phyloP scores from a whole-genome alignment of 2,113 vertebrate species.

The Elgaria multicarinata region DNA sequence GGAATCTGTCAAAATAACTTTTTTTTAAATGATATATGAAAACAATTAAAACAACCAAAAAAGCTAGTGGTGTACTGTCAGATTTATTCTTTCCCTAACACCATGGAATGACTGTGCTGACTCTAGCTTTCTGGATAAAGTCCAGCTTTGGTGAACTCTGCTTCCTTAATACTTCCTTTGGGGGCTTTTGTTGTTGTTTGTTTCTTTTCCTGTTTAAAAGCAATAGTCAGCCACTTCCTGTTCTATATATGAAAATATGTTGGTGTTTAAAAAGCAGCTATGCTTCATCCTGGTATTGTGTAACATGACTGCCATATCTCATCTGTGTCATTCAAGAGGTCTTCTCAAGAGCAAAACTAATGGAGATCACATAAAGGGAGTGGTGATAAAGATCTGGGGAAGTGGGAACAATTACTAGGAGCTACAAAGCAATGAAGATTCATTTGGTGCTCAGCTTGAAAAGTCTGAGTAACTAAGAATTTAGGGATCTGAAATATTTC shows the following conservation, averaged over 20 bases:
- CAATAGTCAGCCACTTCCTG: neutral
- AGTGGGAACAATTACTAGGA: neutral
- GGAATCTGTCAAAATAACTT: constrained; percentile 54
- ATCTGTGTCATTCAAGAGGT: neutral
- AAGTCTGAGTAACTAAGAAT: neutral
- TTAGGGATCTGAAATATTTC: neutral
- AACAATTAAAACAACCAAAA: constrained; percentile 60
- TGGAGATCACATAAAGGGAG: neutral
- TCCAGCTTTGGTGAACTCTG: constrained; percentile 4
- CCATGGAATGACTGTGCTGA: neutral
- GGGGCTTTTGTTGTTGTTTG: neutral
- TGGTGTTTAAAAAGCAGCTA: neutral
- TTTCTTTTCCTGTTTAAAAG: constrained; percentile 4
- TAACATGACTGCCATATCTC: neutral
- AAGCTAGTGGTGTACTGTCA: constrained; percentile 45
- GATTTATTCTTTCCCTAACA: constrained; percentile 3
- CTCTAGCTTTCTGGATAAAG: constrained; percentile 10
- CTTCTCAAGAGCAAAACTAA: neutral
- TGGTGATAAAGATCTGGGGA: neutral
- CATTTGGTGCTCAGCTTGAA: neutral
- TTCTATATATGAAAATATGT: neutral
- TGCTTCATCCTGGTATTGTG: constrained; percentile 21
- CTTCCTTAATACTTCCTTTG: neutral
- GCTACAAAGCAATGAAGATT: neutral
- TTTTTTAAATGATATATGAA: constrained; percentile 54